These are phyloP conservation scores for Microtus ochrogaster DNA, from an alignment of 2,113 vertebrate species.

Conservation along the genomic window DNA sequence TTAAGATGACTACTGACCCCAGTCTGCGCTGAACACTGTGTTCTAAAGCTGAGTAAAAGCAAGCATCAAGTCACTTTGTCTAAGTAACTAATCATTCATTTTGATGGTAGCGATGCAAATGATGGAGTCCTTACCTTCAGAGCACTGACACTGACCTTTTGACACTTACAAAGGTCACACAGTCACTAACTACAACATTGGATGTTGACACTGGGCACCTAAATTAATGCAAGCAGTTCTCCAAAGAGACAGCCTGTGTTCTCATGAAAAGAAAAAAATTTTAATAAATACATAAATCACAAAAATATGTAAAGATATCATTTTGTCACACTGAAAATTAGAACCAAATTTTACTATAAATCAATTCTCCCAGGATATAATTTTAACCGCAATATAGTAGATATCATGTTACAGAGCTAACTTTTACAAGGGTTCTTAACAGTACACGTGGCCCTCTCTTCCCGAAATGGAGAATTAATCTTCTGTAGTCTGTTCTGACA, in stretches of 20 bases:
- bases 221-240: background rate
- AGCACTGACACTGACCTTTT: background rate
- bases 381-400: background rate
- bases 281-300: background rate
- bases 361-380: background rate
- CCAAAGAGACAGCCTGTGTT: background rate
- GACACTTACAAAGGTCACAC: background rate
- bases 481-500: background rate
- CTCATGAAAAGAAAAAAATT: background rate
- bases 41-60: background rate
- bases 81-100: background rate
- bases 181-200: background rate
- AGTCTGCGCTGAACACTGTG: background rate
- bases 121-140: background rate
- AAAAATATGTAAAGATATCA: conserved; percentile 18
- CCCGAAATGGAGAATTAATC: background rate
- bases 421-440: background rate
- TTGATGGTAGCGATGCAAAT: background rate
- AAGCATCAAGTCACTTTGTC: background rate
- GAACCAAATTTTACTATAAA: background rate
- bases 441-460: background rate
- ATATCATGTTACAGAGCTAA: background rate
- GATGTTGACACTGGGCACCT: background rate
- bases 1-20: background rate
- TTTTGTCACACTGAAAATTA: background rate